Percentiles rank a stretch among this genome's conserved stretches.
Conservation (phyloP, 2,888 invertebrate genomes). For the Lasioglossum calceatum region DNA sequence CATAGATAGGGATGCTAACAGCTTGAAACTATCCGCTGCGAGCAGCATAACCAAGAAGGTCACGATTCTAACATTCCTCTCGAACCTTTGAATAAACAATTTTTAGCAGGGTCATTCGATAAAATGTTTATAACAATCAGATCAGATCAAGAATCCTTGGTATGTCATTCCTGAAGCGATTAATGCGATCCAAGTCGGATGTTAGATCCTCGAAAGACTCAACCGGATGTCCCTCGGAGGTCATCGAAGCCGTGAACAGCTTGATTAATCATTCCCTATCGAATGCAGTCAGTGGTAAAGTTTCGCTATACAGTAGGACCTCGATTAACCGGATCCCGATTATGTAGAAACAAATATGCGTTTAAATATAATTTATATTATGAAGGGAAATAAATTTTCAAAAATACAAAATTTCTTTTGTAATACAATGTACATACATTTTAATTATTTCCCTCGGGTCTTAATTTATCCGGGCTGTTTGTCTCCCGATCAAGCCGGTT, state of each 20-base stretch:
- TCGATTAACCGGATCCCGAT: too few species aligned
- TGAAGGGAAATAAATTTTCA: too few species aligned
- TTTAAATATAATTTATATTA: too few species aligned
- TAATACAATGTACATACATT: too few species aligned
- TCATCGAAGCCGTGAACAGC: slow-evolving; percentile 29
- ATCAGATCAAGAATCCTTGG: slow-evolving; percentile 73
- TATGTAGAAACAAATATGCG: too few species aligned
- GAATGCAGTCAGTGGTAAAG: slow-evolving; percentile 37
- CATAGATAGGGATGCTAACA: slow-evolving; percentile 25
- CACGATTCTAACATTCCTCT: slow-evolving; percentile 3
- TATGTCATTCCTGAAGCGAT: slow-evolving; percentile 71
- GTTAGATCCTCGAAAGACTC: slow-evolving; percentile 24
- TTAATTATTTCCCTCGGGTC: too few species aligned
- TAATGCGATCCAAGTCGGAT: slow-evolving; percentile 68
- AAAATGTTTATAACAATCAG: slow-evolving; percentile 55
- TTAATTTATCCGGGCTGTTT: too few species aligned
- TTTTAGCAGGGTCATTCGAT: neutral
- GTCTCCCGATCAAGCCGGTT: too few species aligned
- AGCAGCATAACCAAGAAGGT: slow-evolving; percentile 56
- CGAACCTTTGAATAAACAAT: neutral
- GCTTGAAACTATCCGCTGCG: slow-evolving; percentile 6
- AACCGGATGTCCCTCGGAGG: neutral
- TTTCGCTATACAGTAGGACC: neutral
- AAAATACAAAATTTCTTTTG: too few species aligned
- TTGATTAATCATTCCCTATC: slow-evolving; percentile 23